Percentiles rank a stretch among this genome's conserved stretches.
Conservation (phyloP, 2,888 invertebrate genomes). For the Caenorhabditis sp. region DNA sequence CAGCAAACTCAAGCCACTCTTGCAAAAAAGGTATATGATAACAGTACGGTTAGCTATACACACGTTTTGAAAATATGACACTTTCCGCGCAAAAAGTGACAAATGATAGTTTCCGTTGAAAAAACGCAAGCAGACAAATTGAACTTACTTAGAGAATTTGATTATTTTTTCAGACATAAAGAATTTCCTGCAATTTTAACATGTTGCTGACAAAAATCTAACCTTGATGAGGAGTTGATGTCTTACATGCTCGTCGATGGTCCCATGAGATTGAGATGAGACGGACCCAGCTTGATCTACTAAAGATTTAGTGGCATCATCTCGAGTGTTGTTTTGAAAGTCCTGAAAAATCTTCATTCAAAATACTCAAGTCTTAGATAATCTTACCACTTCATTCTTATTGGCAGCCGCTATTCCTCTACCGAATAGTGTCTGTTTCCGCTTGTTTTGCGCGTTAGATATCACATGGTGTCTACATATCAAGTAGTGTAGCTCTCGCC, state of each 20-base stretch:
- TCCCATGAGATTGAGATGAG: slow-evolving; percentile 62
- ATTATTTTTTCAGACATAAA: slow-evolving; percentile 45
- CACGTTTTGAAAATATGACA: slow-evolving; percentile 5
- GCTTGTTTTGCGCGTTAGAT: slow-evolving; percentile 63
- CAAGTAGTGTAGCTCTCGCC: slow-evolving; percentile 78
- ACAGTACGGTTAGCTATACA: slow-evolving; percentile 37
- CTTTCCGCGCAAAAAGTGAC: slow-evolving; percentile 7
- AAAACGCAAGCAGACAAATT: slow-evolving; percentile 30
- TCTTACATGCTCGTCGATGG: slow-evolving; percentile 65
- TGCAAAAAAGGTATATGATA: slow-evolving; percentile 22
- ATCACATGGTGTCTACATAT: slow-evolving; percentile 73
- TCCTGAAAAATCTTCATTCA: slow-evolving; percentile 29
- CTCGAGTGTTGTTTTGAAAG: slow-evolving; percentile 55
- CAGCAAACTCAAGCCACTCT: slow-evolving; percentile 42
- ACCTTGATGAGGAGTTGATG: slow-evolving; percentile 64
- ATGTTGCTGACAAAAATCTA: slow-evolving; percentile 29
- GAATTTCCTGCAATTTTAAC: slow-evolving; percentile 60
- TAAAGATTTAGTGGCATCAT: slow-evolving; percentile 58
- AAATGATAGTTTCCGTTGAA: neutral
- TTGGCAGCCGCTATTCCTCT: slow-evolving; percentile 40
- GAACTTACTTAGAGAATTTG: slow-evolving; percentile 29
- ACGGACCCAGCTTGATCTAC: slow-evolving; percentile 55
- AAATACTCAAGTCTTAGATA: neutral
- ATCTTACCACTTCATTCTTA: slow-evolving; percentile 54
- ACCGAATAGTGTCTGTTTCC: slow-evolving; percentile 67